Base-by-base conservation (phyloP, 2,888 invertebrate genomes). In the Nasonia oneida region DNA sequence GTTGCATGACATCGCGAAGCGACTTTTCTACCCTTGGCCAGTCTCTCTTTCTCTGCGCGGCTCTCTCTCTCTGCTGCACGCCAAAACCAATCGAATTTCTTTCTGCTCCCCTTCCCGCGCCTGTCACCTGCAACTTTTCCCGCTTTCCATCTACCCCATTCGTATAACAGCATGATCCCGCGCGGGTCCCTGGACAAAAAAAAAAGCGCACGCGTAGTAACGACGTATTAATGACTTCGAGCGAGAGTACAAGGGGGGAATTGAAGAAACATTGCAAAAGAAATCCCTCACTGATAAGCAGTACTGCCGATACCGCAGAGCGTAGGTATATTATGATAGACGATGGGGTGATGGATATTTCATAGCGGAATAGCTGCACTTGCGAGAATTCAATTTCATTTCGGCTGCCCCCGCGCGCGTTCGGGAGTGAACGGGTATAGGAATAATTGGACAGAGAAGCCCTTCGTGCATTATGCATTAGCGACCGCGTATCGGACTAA, bases 331-430 rank as follows among this genome's bases (percentile, higher is more conserved):
- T 85, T 81, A 53, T 82, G 85, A 85, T 82, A 75, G 82, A 82
- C 79, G 82, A 85, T 61, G 47, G 42, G 37, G n/a, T 53, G 71
- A 85, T 85, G 77, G 84, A 85, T 85, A 71, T 85, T 85, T 85
- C 81, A 81, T 85, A 18, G 37, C 23, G n/a, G 29, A 85, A 74
- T 75, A 53, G 81, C 76, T 81, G 61, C 78, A 53, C 77, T 80
- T 57, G 33, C 74, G 74, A 61, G 23, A 81, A 85, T 81, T 81
- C 73, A 78, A 85, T 85, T 85, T 81, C 80, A 74, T 67, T 79
- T 61, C 81, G 39, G 47, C 47, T 84, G 53, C 47, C 33, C 3
- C 3, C 4, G 37, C 37, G 37, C 37, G 37, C 37, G 37, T 0
- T 29, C 37, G 37, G 37, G 4, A 5, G 4, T 37, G 29, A 29